Conservation (phyloP, 2,888 invertebrate genomes). For the Spilosoma lubricipeda region DNA sequence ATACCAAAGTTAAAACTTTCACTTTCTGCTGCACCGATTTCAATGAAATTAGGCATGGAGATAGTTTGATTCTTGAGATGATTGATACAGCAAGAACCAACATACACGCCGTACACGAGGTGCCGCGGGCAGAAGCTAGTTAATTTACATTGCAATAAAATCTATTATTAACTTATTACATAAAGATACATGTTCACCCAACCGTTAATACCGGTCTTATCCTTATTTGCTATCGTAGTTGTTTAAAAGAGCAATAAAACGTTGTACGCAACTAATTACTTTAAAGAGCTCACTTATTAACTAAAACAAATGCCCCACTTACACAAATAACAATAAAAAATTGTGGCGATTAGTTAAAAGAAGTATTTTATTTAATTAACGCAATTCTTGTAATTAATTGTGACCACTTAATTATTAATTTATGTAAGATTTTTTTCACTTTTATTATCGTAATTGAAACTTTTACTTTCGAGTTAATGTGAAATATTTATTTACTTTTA, state of each 20-base stretch:
- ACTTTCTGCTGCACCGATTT: no score
- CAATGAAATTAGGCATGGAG: no score
- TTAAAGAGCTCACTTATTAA: neutral
- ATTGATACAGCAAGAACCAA: no score
- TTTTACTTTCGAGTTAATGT: slow-evolving; percentile 7
- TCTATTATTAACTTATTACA: no score
- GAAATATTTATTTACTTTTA: neutral
- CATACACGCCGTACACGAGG: no score
- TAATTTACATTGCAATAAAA: no score
- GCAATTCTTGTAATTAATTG: neutral
- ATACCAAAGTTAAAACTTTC: no score
- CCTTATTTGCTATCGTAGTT: neutral
- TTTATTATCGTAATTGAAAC: neutral
- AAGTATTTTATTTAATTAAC: neutral
- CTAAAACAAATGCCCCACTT: neutral
- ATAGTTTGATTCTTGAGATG: no score
- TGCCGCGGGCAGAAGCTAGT: no score
- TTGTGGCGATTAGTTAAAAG: neutral
- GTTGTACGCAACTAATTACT: neutral
- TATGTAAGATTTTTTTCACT: neutral
- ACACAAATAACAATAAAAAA: neutral
- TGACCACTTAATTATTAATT: neutral
- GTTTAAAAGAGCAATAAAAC: neutral
- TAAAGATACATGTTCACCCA: neutral
- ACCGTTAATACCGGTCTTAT: neutral